Evolutionary conservation across 2,888 invertebrate genomes (phyloP).

Genomic region (Boloria selene): DNA sequence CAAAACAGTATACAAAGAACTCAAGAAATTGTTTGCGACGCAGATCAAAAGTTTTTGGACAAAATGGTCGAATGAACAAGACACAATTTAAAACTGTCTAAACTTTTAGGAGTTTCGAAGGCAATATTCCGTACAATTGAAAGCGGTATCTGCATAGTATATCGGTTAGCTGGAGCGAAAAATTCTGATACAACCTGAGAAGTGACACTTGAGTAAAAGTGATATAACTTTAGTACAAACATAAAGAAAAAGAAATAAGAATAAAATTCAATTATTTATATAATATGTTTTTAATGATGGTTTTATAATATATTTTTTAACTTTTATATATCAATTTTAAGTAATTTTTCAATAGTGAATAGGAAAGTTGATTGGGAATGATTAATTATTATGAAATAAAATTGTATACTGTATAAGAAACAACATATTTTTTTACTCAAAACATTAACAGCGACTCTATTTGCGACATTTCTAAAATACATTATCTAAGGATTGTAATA

Average conservation of each 20-base stretch:
- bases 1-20: slow-evolving; percentile 15
- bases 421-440: too few relatives aligned
- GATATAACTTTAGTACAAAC: not conserved
- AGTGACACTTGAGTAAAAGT: not conserved
- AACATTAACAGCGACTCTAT: not conserved
- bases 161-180: slow-evolving; percentile 19
- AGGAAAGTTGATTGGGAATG: too few relatives aligned
- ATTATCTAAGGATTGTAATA: not conserved
- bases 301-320: too few relatives aligned
- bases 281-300: too few relatives aligned
- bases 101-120: slow-evolving; percentile 23
- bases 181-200: slow-evolving; percentile 16
- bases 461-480: not conserved
- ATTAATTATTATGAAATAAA: too few relatives aligned
- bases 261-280: too few relatives aligned
- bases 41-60: slow-evolving; percentile 28
- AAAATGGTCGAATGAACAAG: slow-evolving; percentile 37
- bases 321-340: too few relatives aligned
- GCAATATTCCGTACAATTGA: slow-evolving; percentile 29
- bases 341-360: too few relatives aligned
- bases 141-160: slow-evolving; percentile 25
- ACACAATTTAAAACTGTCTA: slow-evolving; percentile 36
- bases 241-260: not conserved
- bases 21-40: slow-evolving; percentile 16
- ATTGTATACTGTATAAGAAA: too few relatives aligned